These are phyloP conservation scores for Thinocorus orbignyianus DNA, from an alignment of 2,113 vertebrate species.

Conservation along the genomic window DNA sequence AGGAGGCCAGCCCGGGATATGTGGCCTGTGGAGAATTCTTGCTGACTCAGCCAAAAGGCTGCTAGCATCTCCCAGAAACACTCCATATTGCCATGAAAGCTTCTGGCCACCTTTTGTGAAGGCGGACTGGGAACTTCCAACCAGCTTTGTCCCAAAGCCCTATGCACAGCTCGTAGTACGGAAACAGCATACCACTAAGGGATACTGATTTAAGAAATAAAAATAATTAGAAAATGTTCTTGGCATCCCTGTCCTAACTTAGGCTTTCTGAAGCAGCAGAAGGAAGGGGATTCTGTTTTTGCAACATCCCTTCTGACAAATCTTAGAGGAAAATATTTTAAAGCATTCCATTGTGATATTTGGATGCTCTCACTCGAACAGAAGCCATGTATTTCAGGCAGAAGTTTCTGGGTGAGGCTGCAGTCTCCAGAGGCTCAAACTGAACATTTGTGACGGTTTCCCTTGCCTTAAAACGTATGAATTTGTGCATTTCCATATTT, in stretches of 20 bases:
- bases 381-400: background rate
- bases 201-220: too few relatives aligned
- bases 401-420: constrained; percentile 19
- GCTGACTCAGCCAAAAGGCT: background rate
- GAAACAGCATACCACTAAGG: background rate
- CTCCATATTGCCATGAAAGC: background rate
- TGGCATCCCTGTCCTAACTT: background rate
- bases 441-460: background rate
- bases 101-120: background rate
- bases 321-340: background rate
- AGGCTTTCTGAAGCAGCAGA: background rate
- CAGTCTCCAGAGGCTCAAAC: background rate
- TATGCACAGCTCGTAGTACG: background rate
- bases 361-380: background rate
- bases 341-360: background rate
- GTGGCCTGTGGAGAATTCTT: background rate
- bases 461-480: background rate
- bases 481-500: background rate
- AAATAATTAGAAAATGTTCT: background rate
- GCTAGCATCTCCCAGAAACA: background rate
- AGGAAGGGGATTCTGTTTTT: background rate
- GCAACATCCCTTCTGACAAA: background rate
- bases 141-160: background rate
- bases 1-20: background rate
- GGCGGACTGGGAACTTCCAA: background rate